Conservation (phyloP, 1,140 invertebrate species). For the Heliconius hewitsoni region DNA sequence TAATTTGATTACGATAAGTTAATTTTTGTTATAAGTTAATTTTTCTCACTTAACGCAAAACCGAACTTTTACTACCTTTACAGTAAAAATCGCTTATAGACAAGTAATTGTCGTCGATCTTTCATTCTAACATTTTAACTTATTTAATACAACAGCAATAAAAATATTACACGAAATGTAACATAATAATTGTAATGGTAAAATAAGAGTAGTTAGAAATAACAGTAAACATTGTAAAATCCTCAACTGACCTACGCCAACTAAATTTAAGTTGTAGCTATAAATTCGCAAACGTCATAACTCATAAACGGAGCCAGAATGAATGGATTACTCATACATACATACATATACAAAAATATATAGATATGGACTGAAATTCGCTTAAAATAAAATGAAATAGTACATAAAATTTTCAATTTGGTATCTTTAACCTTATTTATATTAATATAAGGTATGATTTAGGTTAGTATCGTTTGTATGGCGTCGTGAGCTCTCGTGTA, state of each 20-base stretch:
- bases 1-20: too few species aligned
- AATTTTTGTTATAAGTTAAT: too few species aligned
- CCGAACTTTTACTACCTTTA: too few species aligned
- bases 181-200: not conserved
- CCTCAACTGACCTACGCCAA: not conserved
- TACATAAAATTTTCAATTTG: not conserved
- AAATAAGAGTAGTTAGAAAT: not conserved
- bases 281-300: conserved; percentile 7
- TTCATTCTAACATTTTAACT: too few species aligned
- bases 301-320: not conserved
- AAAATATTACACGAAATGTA: not conserved
- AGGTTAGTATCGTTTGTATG: conserved; percentile 5
- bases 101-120: too few species aligned
- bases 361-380: not conserved
- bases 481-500: conserved; percentile 29
- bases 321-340: not conserved
- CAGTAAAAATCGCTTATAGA: too few species aligned
- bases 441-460: not conserved
- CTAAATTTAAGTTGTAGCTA: conserved; percentile 7
- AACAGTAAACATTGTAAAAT: conserved; percentile 1
- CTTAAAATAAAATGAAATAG: conserved; percentile 17
- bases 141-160: too few species aligned
- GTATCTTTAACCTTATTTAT: not conserved
- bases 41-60: too few species aligned
- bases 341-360: not conserved